These are phyloP conservation scores for Macaria liturata DNA, from an alignment of 2,888 invertebrate species.

Conservation along the genomic window DNA sequence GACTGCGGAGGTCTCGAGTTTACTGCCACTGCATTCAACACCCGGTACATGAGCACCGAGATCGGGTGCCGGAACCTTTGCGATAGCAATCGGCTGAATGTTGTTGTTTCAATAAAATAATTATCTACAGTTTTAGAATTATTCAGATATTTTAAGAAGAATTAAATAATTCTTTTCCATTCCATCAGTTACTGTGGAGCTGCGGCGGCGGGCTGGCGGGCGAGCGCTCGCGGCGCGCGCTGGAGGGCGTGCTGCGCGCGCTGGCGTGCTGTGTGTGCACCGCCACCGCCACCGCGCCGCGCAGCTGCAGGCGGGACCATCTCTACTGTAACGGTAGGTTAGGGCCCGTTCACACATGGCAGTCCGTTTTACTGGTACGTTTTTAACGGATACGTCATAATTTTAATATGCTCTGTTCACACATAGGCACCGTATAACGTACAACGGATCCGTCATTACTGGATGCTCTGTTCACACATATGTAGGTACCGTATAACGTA, in stretches of 20 bases:
- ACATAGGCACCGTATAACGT: too few relatives aligned
- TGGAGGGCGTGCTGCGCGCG: constrained; percentile 61
- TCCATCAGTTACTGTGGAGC: constrained; percentile 65
- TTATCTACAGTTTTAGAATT: too few relatives aligned
- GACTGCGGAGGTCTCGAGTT: constrained; percentile 98
- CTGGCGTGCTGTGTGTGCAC: constrained; percentile 69
- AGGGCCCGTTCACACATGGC: too few relatives aligned
- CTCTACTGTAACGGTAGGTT: constrained; percentile 66
- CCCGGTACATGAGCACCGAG: constrained; percentile 99
- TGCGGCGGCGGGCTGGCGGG: constrained; percentile 68
- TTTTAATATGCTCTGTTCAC: too few relatives aligned
- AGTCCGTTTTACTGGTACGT: too few relatives aligned
- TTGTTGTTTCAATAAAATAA: too few relatives aligned
- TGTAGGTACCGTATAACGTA: too few relatives aligned
- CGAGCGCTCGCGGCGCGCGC: constrained; percentile 67
- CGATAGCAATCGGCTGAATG: constrained; percentile 92
- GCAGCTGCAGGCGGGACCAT: constrained; percentile 64
- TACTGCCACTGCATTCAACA: constrained; percentile 96
- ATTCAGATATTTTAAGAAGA: too few relatives aligned
- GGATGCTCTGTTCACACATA: too few relatives aligned
- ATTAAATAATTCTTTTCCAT: background rate
- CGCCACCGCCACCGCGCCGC: constrained; percentile 61
- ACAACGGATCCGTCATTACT: too few relatives aligned
- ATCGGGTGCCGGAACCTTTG: constrained; percentile 96
- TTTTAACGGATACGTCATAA: too few relatives aligned